Evolutionary conservation across 2,888 invertebrate species (phyloP).

Genomic region (Lacanobia oleracea): DNA sequence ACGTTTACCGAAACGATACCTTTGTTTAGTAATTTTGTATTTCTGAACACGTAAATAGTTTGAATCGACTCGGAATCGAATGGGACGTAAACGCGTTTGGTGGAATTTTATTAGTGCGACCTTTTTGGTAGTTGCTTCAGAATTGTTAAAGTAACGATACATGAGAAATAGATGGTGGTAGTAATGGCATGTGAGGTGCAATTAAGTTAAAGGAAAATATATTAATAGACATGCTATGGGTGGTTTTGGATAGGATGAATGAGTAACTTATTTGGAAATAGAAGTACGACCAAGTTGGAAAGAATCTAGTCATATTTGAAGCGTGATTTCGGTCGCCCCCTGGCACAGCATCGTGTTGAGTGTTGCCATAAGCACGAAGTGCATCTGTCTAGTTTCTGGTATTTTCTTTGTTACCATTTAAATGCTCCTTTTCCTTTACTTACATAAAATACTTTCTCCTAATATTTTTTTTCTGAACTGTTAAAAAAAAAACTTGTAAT

Average conservation of each 20-base stretch:
- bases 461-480: too few species aligned
- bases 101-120: constrained; percentile 54
- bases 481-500: too few species aligned
- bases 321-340: too few species aligned
- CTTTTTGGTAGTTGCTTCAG: constrained; percentile 38
- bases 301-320: not conserved
- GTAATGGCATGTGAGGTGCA: constrained; percentile 12
- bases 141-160: constrained; percentile 32
- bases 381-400: too few species aligned
- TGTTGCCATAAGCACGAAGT: too few species aligned
- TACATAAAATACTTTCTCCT: not conserved
- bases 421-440: too few species aligned
- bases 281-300: not conserved
- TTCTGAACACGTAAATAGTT: constrained; percentile 66
- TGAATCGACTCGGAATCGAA: constrained; percentile 56
- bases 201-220: constrained; percentile 26
- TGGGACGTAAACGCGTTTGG: constrained; percentile 54
- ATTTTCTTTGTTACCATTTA: too few species aligned
- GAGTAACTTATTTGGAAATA: not conserved
- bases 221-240: not conserved
- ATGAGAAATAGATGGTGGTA: constrained; percentile 41
- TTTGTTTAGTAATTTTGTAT: constrained; percentile 78
- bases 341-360: too few species aligned
- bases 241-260: not conserved
- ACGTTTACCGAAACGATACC: constrained; percentile 77